Percentiles rank a stretch among this genome's conserved stretches.
Evolutionary conservation across 2,888 invertebrate species (phyloP).

Genomic region (Gortyna flavago): DNA sequence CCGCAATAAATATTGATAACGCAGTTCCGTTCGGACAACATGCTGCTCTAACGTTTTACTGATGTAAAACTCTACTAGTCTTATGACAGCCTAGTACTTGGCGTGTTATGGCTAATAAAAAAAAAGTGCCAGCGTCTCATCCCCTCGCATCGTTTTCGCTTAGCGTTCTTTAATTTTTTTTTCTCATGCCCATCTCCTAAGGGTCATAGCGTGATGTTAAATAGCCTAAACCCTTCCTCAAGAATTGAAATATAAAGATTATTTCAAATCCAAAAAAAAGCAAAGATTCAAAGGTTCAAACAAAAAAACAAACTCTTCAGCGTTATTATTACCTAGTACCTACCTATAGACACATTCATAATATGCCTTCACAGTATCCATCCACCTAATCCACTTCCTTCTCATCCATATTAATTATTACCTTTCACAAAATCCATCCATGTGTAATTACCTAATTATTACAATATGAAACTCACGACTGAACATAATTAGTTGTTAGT

Average conservation of each 20-base stretch:
- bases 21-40: conserved; percentile 65
- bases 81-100: conserved; percentile 59
- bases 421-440: background rate
- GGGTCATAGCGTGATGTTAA: background rate
- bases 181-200: background rate
- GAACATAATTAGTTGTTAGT: background rate
- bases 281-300: background rate
- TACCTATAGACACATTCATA: background rate
- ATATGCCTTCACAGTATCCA: background rate
- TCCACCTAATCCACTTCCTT: background rate
- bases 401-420: background rate
- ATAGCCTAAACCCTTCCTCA: background rate
- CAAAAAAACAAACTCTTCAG: background rate
- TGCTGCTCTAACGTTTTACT: conserved; percentile 49
- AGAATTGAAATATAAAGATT: background rate
- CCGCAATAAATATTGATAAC: conserved; percentile 75
- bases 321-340: background rate
- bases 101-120: background rate
- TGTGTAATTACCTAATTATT: background rate
- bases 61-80: conserved; percentile 28
- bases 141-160: too few species aligned
- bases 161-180: too few species aligned
- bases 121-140: too few species aligned
- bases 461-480: background rate
- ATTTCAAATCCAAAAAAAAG: too few species aligned